Percentiles rank a stretch among this genome's conserved stretches.
Conservation (phyloP, 2,797 vertebrate species). For the Holocentrus rufus region DNA sequence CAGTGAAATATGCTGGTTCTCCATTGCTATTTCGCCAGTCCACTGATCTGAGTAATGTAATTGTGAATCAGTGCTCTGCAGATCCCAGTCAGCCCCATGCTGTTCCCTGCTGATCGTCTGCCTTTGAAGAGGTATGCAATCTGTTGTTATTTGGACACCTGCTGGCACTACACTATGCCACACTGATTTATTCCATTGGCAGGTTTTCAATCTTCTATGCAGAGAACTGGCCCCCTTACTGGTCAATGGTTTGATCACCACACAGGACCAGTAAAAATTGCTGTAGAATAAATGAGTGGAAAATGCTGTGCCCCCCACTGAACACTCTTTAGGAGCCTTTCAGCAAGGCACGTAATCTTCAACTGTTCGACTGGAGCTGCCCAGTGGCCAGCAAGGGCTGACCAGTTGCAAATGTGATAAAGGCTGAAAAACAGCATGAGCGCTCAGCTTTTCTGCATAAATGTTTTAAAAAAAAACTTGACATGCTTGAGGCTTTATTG, state of each 20-base stretch:
- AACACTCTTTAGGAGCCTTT: too few species aligned
- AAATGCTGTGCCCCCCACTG: too few species aligned
- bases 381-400: too few species aligned
- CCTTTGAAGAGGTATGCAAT: constrained; percentile 69
- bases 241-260: constrained; percentile 14
- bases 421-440: too few species aligned
- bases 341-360: too few species aligned
- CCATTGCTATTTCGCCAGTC: constrained; percentile 38
- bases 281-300: not conserved
- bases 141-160: constrained; percentile 73
- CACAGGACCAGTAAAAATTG: not conserved
- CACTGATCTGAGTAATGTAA: constrained; percentile 64
- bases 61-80: constrained; percentile 71
- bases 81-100: constrained; percentile 63
- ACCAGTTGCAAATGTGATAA: too few species aligned
- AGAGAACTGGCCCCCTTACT: not conserved
- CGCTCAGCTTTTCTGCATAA: too few species aligned
- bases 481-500: too few species aligned
- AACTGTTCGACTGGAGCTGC: too few species aligned
- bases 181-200: constrained; percentile 62
- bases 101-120: constrained; percentile 65
- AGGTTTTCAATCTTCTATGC: constrained; percentile 47
- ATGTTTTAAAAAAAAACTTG: too few species aligned
- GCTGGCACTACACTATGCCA: constrained; percentile 47
- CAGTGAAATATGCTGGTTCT: not conserved